Percentiles rank a stretch among this genome's conserved stretches.
These are phyloP conservation scores for Eulemur albifrons DNA, from an alignment of 2,797 vertebrate genomes.

Conservation along the genomic window DNA sequence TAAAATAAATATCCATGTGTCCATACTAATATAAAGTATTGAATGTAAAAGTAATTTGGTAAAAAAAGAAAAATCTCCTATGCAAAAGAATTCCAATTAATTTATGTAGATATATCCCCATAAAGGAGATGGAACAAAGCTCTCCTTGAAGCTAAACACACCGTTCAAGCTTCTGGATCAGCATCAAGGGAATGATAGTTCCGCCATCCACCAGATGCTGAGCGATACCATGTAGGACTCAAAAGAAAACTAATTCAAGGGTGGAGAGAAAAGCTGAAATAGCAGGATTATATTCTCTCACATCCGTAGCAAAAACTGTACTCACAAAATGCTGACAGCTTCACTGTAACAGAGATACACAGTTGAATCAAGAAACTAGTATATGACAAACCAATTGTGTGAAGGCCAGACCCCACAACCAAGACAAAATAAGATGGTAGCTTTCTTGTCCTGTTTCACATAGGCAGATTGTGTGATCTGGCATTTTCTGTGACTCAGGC, in stretches of 20 bases:
- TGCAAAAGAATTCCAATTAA: background rate
- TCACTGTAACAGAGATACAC: background rate
- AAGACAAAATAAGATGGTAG: background rate
- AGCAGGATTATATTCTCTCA: background rate
- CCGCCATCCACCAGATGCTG: background rate
- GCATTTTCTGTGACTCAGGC: background rate
- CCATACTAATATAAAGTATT: background rate
- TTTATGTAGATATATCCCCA: background rate
- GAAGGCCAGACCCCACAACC: background rate
- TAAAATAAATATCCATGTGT: background rate
- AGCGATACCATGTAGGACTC: fast-evolving
- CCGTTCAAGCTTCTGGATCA: background rate
- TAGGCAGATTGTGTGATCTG: background rate
- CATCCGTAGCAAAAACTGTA: background rate
- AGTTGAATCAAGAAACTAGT: background rate
- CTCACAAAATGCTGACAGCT: background rate
- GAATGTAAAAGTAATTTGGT: background rate
- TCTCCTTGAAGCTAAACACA: background rate
- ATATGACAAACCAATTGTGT: background rate
- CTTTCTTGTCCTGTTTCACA: background rate
- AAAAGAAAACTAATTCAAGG: background rate
- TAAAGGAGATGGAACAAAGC: background rate
- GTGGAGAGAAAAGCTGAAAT: background rate
- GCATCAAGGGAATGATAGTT: background rate
- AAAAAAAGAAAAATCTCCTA: background rate